Conservation (phyloP, 35 echinoderm and acorn worm genomes). For the Heliocidaris tuberculata region DNA sequence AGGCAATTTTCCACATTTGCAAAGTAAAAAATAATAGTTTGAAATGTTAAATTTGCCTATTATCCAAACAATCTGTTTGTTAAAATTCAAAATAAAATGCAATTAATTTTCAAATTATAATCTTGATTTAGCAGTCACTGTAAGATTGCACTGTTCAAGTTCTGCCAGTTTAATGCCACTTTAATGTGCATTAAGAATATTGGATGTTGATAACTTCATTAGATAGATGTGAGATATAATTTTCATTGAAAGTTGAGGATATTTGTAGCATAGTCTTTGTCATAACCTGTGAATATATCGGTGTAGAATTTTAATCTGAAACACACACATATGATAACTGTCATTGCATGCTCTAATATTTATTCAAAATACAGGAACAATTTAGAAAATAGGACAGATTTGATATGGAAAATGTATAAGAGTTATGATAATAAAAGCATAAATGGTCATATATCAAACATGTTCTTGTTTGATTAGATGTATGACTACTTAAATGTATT, state of each 20-base stretch:
- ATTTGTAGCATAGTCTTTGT: neutral
- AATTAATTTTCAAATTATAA: no score
- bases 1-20: no score
- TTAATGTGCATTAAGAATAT: no score
- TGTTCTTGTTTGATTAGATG: neutral
- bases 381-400: neutral
- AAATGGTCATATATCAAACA: neutral
- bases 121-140: no score
- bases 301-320: neutral
- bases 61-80: no score
- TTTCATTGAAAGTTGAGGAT: neutral
- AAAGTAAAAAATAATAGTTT: no score
- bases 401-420: neutral
- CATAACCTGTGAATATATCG: neutral
- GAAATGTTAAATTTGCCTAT: no score
- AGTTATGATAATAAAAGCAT: neutral
- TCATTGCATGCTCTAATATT: neutral
- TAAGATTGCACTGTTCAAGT: no score
- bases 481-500: no score
- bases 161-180: no score
- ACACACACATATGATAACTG: neutral
- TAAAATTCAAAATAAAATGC: no score
- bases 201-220: neutral
- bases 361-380: neutral
- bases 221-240: neutral